A percentile compares a stretch with the other conserved stretches of the same genome.
phyloP scores from a whole-genome alignment of 2,888 invertebrate genomes.

The Xanthorhoe spadicearia region DNA sequence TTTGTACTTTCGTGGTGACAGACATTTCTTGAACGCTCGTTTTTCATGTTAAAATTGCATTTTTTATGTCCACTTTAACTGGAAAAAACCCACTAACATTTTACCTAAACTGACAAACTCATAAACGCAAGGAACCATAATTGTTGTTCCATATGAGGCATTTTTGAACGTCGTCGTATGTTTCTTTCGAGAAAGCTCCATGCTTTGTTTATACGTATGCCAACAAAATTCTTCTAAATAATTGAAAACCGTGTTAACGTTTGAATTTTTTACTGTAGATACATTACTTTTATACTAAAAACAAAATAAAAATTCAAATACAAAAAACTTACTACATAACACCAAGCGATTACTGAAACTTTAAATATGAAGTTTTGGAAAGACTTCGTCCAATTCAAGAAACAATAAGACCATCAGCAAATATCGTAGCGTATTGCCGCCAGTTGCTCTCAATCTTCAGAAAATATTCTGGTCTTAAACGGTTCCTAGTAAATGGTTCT shows the following conservation, averaged over 20 bases:
- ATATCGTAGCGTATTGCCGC: no score
- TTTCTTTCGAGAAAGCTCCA: background rate
- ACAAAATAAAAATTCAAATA: no score
- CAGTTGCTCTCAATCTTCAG: background rate
- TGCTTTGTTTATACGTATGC: background rate
- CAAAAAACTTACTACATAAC: background rate
- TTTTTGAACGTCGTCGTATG: background rate
- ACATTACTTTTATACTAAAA: no score
- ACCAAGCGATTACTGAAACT: background rate
- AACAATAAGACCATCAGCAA: no score
- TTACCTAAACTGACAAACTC: conserved; percentile 10
- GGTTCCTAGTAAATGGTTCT: conserved; percentile 13
- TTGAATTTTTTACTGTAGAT: background rate
- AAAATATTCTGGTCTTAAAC: background rate
- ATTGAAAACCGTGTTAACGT: no score
- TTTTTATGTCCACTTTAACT: conserved; percentile 36
- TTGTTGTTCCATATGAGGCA: conserved; percentile 8
- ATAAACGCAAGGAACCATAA: conserved; percentile 10
- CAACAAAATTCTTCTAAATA: no score
- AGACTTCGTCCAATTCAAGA: background rate
- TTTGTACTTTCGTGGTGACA: conserved; percentile 60
- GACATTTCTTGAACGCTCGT: conserved; percentile 56
- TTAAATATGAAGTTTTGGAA: background rate
- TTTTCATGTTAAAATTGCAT: conserved; percentile 58
- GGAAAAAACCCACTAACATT: conserved; percentile 37